Conservation (phyloP, 2,113 vertebrate species). For the Rana temporaria region DNA sequence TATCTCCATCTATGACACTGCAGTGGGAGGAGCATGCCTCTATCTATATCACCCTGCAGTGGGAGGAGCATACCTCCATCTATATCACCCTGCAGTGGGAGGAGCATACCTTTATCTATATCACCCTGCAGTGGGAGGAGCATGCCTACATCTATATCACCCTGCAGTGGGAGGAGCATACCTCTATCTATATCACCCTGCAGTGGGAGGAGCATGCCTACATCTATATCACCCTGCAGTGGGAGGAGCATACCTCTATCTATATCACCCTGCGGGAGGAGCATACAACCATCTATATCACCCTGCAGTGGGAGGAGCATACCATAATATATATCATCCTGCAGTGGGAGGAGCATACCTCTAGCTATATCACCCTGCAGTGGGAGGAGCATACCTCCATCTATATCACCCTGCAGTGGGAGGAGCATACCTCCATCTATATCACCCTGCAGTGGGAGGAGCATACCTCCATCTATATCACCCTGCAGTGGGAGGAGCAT, state of each 20-base stretch:
- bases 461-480: neutral
- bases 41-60: no score
- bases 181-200: neutral
- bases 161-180: no score
- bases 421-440: neutral
- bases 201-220: neutral
- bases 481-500: constrained; percentile 2
- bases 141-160: no score
- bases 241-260: neutral
- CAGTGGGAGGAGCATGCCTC: no score
- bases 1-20: no score
- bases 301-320: neutral
- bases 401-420: neutral
- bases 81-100: no score
- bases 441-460: neutral
- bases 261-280: neutral
- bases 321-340: no score
- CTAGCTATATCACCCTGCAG: neutral
- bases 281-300: neutral
- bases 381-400: neutral
- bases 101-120: no score
- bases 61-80: no score
- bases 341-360: neutral
- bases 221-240: neutral
- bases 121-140: no score